Evolutionary conservation across 2,888 invertebrate species (phyloP).

Genomic region (Cremastinae sp.): DNA sequence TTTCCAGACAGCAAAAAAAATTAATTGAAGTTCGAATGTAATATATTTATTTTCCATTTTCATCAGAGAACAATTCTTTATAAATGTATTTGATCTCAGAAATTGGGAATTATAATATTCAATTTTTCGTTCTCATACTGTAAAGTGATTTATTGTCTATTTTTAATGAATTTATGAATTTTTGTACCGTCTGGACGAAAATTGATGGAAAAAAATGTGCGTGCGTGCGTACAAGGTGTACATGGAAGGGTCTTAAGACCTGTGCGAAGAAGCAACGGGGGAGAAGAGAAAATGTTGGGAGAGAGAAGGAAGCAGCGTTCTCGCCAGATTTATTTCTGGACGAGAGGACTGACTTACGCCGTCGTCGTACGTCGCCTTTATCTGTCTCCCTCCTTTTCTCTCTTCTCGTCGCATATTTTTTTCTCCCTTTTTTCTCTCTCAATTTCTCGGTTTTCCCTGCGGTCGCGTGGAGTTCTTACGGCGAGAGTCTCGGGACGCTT

Average conservation of each 20-base stretch:
- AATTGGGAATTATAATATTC: no score
- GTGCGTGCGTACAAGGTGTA: conserved; percentile 17
- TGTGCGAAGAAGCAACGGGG: conserved; percentile 48
- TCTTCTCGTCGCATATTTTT: conserved; percentile 31
- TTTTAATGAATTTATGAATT: background rate
- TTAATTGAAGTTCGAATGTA: no score
- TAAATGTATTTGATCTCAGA: no score
- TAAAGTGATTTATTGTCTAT: background rate
- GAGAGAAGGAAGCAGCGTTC: conserved; percentile 65
- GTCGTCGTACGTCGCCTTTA: conserved; percentile 37
- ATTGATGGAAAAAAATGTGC: background rate
- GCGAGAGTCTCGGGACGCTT: conserved; percentile 54
- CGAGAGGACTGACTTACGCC: conserved; percentile 61
- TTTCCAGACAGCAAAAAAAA: no score
- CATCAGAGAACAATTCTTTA: no score
- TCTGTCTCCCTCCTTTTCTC: conserved; percentile 36
- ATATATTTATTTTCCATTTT: no score
- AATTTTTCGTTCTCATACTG: no score
- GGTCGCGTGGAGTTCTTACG: conserved; percentile 45
- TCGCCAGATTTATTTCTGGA: conserved; percentile 71
- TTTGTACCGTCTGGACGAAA: background rate
- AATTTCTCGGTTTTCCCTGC: conserved; percentile 17
- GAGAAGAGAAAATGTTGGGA: conserved; percentile 53
- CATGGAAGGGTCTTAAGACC: conserved; percentile 22
- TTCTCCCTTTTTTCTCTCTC: conserved; percentile 28